Conservation (phyloP, 2,113 vertebrate species). For the Gopherus evgoodei region DNA sequence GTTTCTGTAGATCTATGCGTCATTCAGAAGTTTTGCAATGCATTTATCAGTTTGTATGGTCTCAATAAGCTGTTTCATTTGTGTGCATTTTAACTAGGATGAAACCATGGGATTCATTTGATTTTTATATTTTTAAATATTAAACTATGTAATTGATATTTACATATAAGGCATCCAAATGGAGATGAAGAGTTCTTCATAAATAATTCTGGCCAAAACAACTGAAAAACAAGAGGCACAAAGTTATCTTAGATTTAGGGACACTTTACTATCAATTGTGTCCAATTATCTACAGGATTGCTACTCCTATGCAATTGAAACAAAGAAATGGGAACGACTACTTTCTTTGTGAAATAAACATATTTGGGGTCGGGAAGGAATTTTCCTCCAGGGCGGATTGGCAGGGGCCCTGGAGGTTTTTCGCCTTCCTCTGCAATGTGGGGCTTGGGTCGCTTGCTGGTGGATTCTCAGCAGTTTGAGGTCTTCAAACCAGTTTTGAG, state of each 20-base stretch:
- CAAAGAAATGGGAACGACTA: background rate
- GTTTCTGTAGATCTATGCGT: background rate
- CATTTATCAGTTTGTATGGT: background rate
- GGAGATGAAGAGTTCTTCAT: background rate
- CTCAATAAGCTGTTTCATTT: background rate
- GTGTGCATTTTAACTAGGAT: background rate
- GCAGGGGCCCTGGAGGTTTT: too few species aligned
- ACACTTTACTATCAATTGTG: background rate
- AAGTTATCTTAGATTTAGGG: background rate
- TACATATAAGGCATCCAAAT: background rate
- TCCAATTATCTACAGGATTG: background rate
- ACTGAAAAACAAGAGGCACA: background rate
- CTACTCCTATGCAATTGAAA: background rate
- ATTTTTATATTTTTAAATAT: background rate
- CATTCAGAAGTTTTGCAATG: background rate
- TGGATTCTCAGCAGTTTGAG: too few species aligned
- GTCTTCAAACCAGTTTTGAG: too few species aligned
- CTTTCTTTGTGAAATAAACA: background rate
- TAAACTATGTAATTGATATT: fast-evolving
- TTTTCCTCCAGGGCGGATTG: too few species aligned
- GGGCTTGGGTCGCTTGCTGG: too few species aligned
- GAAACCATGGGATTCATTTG: background rate
- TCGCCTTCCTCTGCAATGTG: too few species aligned
- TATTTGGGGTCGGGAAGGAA: too few species aligned
- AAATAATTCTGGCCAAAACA: background rate